Conservation (phyloP, 35 echinoderm and acorn worm genomes). For the Chiridota heheva region DNA sequence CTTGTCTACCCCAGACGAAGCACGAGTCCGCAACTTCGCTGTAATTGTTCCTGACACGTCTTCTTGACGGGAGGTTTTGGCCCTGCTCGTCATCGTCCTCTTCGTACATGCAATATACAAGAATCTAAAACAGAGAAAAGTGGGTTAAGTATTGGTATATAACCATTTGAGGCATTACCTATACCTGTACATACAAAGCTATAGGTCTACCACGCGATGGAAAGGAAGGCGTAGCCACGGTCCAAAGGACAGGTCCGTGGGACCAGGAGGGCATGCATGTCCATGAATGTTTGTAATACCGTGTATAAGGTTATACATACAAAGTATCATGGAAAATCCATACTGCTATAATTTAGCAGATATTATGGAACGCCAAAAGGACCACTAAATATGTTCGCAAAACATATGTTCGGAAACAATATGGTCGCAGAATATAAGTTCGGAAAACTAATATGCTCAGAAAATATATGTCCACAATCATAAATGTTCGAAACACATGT, state of each 20-base stretch:
- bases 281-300: too few species aligned
- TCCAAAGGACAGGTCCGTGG: neutral
- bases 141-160: neutral
- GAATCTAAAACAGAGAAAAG: constrained; percentile 54
- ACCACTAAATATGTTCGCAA: too few species aligned
- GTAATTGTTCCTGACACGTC: constrained; percentile 72
- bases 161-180: neutral
- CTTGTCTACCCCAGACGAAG: constrained; percentile 58
- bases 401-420: too few species aligned
- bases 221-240: neutral
- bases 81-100: constrained; percentile 27
- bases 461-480: too few species aligned
- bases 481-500: too few species aligned
- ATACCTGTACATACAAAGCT: neutral
- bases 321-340: too few species aligned
- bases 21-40: constrained; percentile 84
- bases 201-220: neutral
- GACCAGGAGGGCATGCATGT: too few species aligned
- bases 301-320: too few species aligned
- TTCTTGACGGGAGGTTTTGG: neutral
- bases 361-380: too few species aligned
- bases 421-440: too few species aligned
- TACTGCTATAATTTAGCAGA: too few species aligned
- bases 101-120: constrained; percentile 89
- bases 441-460: too few species aligned